A percentile compares a stretch with the other conserved stretches of the same genome.
These are phyloP conservation scores for Parochlus steinenii DNA, from an alignment of 2,888 invertebrate genomes.

Conservation along the genomic window DNA sequence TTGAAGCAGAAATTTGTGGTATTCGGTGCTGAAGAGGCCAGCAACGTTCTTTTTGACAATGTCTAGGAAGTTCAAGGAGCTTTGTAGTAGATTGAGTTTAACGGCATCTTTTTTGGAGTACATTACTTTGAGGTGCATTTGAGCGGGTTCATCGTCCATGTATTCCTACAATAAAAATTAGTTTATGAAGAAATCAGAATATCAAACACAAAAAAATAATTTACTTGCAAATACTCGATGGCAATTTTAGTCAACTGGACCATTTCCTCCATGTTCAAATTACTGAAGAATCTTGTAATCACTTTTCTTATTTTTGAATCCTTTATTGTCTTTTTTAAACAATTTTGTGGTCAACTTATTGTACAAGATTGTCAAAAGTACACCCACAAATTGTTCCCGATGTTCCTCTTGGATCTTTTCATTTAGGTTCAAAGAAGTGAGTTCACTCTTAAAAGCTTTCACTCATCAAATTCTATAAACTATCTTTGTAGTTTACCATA, in stretches of 20 bases:
- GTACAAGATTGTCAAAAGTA: conserved; percentile 64
- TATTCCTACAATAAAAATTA: conserved; percentile 50
- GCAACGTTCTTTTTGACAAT: conserved; percentile 70
- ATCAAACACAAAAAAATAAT: too few relatives aligned
- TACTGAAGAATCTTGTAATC: conserved; percentile 7
- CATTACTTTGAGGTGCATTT: conserved; percentile 35
- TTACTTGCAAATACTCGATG: too few relatives aligned
- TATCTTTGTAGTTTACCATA: conserved; percentile 56
- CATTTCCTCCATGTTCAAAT: conserved; percentile 18
- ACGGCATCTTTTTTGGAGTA: conserved; percentile 36
- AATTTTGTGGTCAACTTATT: conserved; percentile 74
- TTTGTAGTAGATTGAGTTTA: conserved; percentile 40
- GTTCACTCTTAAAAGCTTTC: too few relatives aligned
- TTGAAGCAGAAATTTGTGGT: conserved; percentile 52
- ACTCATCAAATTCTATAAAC: conserved; percentile 64
- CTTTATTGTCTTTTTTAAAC: conserved; percentile 35
- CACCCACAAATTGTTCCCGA: conserved; percentile 54
- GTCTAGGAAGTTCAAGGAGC: conserved; percentile 55
- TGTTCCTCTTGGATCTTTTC: conserved; percentile 53
- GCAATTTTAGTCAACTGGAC: conserved; percentile 25
- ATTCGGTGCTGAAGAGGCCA: conserved; percentile 48
- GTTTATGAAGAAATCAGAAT: conserved; percentile 28
- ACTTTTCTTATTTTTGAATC: conserved; percentile 10
- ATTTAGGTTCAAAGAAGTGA: conserved; percentile 20
- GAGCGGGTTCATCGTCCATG: conserved; percentile 29